phyloP scores from a whole-genome alignment of 2,113 vertebrate genomes.

The Thomomys bottae region DNA sequence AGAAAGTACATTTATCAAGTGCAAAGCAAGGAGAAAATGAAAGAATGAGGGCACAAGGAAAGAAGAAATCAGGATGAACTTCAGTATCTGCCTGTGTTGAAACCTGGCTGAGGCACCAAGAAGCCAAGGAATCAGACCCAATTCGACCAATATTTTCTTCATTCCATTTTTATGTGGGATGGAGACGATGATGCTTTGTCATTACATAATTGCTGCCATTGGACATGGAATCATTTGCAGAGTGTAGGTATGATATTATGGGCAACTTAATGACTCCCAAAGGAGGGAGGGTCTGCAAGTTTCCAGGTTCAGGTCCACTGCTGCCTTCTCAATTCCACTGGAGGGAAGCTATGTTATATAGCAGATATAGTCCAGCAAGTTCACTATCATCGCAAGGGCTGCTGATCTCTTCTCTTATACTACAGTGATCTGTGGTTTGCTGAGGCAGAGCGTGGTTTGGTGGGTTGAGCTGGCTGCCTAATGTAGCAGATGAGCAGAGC shows the following conservation, averaged over 20 bases:
- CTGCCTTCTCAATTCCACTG: neutral
- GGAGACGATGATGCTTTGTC: neutral
- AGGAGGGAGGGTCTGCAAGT: neutral
- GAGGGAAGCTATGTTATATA: neutral
- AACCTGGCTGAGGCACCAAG: neutral
- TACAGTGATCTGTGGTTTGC: neutral
- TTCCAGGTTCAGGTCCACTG: too few species aligned
- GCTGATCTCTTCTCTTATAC: neutral
- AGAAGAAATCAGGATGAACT: neutral
- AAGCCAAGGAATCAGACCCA: neutral
- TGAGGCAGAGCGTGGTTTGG: constrained; percentile 2
- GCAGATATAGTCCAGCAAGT: constrained; percentile 1
- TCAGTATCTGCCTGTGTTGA: neutral
- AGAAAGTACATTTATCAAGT: neutral
- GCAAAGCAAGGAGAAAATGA: constrained; percentile 16
- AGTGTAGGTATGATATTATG: neutral
- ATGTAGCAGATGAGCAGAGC: constrained; percentile 57
- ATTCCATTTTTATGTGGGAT: neutral
- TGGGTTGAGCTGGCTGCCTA: constrained; percentile 35
- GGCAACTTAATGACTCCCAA: neutral
- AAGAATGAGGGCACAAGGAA: neutral
- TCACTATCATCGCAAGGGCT: neutral
- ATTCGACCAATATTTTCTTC: neutral
- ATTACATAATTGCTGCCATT: neutral
- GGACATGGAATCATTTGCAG: neutral